Evolutionary conservation across 2,888 invertebrate species (phyloP).

Genomic region (Caradrina clavipalpis): DNA sequence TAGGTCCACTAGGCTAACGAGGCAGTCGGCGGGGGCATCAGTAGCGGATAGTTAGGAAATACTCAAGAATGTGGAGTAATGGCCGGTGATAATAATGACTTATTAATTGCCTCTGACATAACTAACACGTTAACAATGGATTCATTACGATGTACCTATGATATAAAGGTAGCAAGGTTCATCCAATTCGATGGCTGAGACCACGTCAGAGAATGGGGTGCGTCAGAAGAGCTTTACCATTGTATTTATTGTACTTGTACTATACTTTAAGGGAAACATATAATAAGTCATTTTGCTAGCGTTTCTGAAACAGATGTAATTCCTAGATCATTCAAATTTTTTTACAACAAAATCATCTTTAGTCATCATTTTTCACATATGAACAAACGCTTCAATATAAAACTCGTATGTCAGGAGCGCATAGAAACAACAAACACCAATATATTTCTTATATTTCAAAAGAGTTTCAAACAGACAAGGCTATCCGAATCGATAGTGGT

Average conservation of each 20-base stretch:
- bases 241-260: too few species aligned
- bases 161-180: too few species aligned
- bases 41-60: conserved; percentile 1
- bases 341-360: too few species aligned
- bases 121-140: conserved; percentile 10
- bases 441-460: not conserved
- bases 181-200: not conserved
- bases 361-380: too few species aligned
- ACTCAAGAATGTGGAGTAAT: conserved; percentile 22
- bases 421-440: not conserved
- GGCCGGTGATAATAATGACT: conserved; percentile 17
- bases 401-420: too few species aligned
- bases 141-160: not conserved
- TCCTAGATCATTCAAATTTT: too few species aligned
- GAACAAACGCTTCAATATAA: too few species aligned
- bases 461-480: not conserved
- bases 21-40: not conserved
- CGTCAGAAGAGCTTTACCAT: not conserved
- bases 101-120: conserved; percentile 24
- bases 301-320: too few species aligned
- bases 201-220: not conserved
- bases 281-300: too few species aligned
- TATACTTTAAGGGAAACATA: too few species aligned
- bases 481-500: conserved; percentile 33
- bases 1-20: too few species aligned